Conservation (phyloP, 2,113 vertebrate species). For the Charina bottae region DNA sequence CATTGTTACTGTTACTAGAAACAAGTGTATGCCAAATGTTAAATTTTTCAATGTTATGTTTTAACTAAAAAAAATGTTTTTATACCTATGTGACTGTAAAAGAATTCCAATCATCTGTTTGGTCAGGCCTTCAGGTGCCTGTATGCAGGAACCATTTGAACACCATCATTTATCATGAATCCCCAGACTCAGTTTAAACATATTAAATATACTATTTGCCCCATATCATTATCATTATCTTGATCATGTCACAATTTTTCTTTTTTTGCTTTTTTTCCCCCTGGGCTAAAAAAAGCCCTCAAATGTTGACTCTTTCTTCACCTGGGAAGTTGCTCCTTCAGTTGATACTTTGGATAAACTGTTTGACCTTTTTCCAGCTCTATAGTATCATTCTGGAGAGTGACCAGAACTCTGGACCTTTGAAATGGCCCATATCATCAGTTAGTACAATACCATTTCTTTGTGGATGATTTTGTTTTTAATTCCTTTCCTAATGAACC, state of each 20-base stretch:
- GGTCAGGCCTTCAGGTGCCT: not conserved
- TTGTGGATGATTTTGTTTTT: not conserved
- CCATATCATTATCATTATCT: not conserved
- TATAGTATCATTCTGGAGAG: not conserved
- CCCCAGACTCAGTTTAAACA: not conserved
- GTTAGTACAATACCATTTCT: not conserved
- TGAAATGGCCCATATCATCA: not conserved
- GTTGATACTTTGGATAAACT: not conserved
- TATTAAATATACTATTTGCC: not conserved
- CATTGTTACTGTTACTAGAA: not conserved
- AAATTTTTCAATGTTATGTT: not conserved
- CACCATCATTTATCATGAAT: not conserved
- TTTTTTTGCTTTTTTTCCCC: not conserved
- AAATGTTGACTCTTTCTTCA: not conserved
- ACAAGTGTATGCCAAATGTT: not conserved
- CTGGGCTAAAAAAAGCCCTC: not conserved
- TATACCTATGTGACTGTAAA: not conserved
- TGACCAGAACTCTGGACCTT: not conserved
- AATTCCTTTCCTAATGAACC: not conserved
- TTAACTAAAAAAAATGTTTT: not conserved
- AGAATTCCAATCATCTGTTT: not conserved
- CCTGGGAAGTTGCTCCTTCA: not conserved
- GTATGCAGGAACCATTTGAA: not conserved
- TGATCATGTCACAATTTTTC: not conserved
- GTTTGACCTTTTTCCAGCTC: not conserved